These are phyloP conservation scores for Cydia fagiglandana DNA, from an alignment of 1,140 invertebrate species.

Conservation along the genomic window DNA sequence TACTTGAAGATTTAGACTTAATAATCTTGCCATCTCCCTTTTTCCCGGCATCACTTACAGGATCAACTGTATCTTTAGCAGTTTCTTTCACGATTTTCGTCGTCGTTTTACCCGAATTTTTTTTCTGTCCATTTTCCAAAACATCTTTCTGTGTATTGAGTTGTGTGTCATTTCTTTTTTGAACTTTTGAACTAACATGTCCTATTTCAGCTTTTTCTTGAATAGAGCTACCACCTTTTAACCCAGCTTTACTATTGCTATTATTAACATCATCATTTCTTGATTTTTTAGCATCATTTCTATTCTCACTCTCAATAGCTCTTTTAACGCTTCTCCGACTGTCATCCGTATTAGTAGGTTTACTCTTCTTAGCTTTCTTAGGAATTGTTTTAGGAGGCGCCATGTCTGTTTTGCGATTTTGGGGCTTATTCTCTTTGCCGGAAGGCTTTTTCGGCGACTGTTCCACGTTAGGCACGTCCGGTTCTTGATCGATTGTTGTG, in stretches of 20 bases:
- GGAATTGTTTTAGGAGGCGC: conserved; percentile 62
- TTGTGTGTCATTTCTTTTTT: conserved; percentile 33
- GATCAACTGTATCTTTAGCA: not conserved
- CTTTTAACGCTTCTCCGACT: conserved; percentile 6
- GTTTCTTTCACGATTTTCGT: not conserved
- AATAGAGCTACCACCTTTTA: not conserved
- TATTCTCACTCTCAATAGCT: conserved; percentile 11
- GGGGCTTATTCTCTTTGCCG: conserved; percentile 38
- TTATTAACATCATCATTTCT: not conserved
- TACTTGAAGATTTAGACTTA: not conserved
- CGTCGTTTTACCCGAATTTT: not conserved
- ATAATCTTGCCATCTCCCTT: not conserved
- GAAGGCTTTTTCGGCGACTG: not conserved
- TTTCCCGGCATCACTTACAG: not conserved
- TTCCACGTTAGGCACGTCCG: conserved; percentile 34
- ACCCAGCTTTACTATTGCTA: not conserved
- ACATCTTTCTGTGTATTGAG: conserved; percentile 28
- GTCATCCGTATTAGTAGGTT: not conserved
- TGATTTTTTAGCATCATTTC: conserved; percentile 9
- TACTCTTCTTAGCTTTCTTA: conserved; percentile 49
- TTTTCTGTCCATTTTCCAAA: conserved; percentile 28
- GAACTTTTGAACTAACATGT: conserved; percentile 29
- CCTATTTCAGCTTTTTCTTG: not conserved
- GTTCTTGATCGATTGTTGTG: conserved; percentile 43
- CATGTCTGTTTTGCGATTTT: conserved; percentile 54